Evolutionary conservation across 2,888 invertebrate species (phyloP).

Genomic region (Lacanobia oleracea): DNA sequence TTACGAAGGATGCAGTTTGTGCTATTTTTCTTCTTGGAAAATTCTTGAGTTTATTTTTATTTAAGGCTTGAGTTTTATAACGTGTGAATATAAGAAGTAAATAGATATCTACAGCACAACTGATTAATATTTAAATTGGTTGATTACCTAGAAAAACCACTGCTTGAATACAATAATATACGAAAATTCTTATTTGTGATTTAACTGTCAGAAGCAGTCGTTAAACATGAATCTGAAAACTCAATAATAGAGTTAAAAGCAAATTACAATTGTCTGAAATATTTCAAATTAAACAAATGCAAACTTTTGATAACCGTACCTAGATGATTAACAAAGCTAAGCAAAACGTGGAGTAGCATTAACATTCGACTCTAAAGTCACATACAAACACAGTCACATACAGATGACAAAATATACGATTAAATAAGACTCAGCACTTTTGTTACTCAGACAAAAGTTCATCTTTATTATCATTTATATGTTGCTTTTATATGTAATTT

Average conservation of each 20-base stretch:
- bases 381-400: conserved; percentile 46
- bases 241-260: background rate
- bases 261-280: conserved; percentile 7
- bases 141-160: background rate
- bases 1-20: conserved; percentile 39
- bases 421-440: conserved; percentile 54
- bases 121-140: background rate
- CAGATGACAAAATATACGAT: conserved; percentile 42
- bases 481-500: conserved; percentile 32
- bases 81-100: background rate
- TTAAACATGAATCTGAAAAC: background rate
- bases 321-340: conserved; percentile 17
- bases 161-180: too few species aligned
- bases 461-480: conserved; percentile 38
- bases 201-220: background rate
- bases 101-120: too few species aligned
- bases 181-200: background rate
- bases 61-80: conserved; percentile 12
- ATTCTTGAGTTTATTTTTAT: conserved; percentile 1
- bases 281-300: conserved; percentile 6
- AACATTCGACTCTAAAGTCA: conserved; percentile 40
- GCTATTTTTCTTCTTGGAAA: conserved; percentile 24
- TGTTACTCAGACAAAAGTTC: conserved; percentile 47
- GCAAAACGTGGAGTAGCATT: conserved; percentile 43
- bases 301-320: conserved; percentile 13